Percentiles rank a stretch among this genome's conserved stretches.
phyloP scores from a whole-genome alignment of 2,113 vertebrate species.

The Anas platyrhynchos region DNA sequence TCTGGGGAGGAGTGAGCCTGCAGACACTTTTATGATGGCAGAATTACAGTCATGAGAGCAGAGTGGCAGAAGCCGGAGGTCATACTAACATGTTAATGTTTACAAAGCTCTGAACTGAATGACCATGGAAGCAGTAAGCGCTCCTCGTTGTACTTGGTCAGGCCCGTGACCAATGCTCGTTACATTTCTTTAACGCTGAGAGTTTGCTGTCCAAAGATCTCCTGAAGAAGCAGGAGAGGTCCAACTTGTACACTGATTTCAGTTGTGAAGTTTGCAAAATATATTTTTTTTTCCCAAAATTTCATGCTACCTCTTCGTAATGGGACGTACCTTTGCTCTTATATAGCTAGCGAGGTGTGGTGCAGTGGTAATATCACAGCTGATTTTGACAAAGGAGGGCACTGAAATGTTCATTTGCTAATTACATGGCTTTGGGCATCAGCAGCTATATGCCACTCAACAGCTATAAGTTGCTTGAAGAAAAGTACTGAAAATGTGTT shows the following conservation, averaged over 20 bases:
- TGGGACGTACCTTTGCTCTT: background rate
- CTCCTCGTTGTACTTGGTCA: background rate
- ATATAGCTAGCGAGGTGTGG: background rate
- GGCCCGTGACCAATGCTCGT: background rate
- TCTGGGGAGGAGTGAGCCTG: background rate
- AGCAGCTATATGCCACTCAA: background rate
- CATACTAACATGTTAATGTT: conserved; percentile 30
- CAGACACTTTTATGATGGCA: background rate
- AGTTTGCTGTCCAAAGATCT: background rate
- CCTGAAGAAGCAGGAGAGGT: background rate
- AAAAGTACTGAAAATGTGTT: background rate
- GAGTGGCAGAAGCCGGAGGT: background rate
- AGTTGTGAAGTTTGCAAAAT: background rate
- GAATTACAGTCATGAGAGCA: background rate
- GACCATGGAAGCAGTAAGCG: background rate
- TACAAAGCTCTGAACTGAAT: conserved; percentile 34
- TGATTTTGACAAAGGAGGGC: background rate
- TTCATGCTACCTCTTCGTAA: background rate
- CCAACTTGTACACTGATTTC: background rate
- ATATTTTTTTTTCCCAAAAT: background rate
- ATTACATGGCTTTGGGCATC: background rate
- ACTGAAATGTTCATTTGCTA: background rate
- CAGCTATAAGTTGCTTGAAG: background rate
- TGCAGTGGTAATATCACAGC: background rate
- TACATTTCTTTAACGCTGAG: background rate